phyloP scores from a whole-genome alignment of 2,888 invertebrate genomes.

The Nomada goodeniana region DNA sequence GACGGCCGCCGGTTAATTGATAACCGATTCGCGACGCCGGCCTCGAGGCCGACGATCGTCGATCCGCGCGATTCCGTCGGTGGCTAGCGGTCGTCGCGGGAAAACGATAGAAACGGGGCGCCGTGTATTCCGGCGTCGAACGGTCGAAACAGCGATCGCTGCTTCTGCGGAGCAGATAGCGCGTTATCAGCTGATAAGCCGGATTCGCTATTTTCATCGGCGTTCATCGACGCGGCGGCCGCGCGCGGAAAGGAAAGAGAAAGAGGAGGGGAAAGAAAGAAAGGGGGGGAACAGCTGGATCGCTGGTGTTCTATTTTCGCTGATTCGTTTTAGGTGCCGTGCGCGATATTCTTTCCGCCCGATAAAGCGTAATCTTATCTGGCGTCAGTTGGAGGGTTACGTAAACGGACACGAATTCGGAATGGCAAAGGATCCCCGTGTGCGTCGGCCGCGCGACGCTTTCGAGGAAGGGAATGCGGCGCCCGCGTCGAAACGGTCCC shows the following conservation, averaged over 20 bases:
- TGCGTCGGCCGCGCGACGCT: neutral
- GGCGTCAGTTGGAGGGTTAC: neutral
- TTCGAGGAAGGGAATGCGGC: neutral
- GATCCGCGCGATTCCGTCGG: neutral
- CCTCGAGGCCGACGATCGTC: too few species aligned
- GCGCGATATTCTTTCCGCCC: neutral
- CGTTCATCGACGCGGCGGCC: neutral
- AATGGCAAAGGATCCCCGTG: neutral
- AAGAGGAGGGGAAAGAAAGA: neutral
- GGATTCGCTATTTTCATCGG: conserved; percentile 15
- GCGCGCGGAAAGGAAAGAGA: neutral
- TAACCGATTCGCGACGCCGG: neutral
- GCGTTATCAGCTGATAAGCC: conserved; percentile 18
- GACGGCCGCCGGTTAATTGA: conserved; percentile 21
- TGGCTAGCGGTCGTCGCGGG: neutral
- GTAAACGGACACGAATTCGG: conserved; percentile 5
- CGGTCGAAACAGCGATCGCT: neutral
- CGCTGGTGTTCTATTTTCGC: neutral
- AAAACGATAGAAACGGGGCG: neutral
- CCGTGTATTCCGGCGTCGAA: neutral
- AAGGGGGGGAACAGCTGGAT: neutral
- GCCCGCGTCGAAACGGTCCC: neutral
- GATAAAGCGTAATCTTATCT: conserved; percentile 32
- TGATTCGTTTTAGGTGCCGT: neutral
- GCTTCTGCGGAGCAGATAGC: conserved; percentile 1